These are phyloP conservation scores for Argentina silus DNA, from an alignment of 2,797 vertebrate genomes.

Conservation along the genomic window DNA sequence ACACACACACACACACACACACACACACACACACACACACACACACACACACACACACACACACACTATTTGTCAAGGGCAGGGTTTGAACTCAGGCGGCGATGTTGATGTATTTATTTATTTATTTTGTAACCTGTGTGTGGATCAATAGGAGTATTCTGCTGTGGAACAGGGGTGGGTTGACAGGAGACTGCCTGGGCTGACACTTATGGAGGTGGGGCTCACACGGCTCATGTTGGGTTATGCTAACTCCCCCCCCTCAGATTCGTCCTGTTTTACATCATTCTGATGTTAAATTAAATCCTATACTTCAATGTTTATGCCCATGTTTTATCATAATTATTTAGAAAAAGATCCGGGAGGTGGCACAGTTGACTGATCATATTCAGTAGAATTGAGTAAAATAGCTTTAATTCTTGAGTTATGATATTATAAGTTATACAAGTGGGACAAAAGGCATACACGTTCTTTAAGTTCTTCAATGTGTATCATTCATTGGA, in stretches of 20 bases:
- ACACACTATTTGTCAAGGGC: not conserved
- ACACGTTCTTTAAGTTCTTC: too few species aligned
- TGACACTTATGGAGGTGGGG: constrained; percentile 41
- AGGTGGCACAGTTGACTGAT: too few species aligned
- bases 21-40: not conserved
- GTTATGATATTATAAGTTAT: too few species aligned
- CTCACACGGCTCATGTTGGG: constrained; percentile 9
- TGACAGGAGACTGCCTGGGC: constrained; percentile 69
- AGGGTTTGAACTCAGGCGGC: constrained; percentile 17
- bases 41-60: not conserved
- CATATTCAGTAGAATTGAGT: too few species aligned
- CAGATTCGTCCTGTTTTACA: too few species aligned
- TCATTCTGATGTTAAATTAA: too few species aligned
- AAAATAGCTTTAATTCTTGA: too few species aligned
- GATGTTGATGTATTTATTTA: constrained; percentile 76
- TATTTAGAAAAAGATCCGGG: too few species aligned
- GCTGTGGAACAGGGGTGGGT: constrained; percentile 60
- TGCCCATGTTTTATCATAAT: too few species aligned
- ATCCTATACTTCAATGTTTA: too few species aligned
- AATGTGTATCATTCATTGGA: too few species aligned
- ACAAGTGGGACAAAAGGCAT: too few species aligned
- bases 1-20: not conserved
- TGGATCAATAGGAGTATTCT: constrained; percentile 79
- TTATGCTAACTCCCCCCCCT: not conserved
- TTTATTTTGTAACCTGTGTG: constrained; percentile 64